Evolutionary conservation across 1,140 invertebrate genomes (phyloP), one percentile per base, ranked within the genome.

Genomic region (Triops longicaudatus): DNA sequence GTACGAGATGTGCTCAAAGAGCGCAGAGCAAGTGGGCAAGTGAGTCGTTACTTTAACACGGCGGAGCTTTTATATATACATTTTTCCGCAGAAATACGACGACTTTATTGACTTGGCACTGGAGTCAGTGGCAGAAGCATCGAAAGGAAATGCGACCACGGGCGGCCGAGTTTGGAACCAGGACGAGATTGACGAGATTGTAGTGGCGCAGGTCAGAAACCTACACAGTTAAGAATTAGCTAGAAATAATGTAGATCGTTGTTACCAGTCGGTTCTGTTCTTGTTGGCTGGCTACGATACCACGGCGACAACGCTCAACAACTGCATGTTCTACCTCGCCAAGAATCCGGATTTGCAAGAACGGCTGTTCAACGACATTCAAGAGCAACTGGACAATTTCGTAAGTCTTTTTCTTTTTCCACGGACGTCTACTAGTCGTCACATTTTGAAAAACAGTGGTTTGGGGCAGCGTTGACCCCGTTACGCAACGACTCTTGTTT

Each of bases 271-370:
- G 0, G 88, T 89, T 14, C 86, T 89, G 0, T 92, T 93, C 80
- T 90, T 92, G 75, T 83, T 88, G 1, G 92, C 91, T 72, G 91
- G 92, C 7, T 91, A 90, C 76, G 92, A 94, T 82, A 94, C 93
- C 0, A 91, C 91, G 0, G 90, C 91, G 0, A 89, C 88, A 5
- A 86, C 89, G 1, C 87, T 94, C 76, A 84, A 88, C 0, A 90
- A 90, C 80, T 85, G 87, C 10, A 81, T 91, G 0, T 88, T 91
- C 79, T 88, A 90, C 80, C 81, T 95, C 73, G 88, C 91, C 0
- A 83, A 88, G 31, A 86, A 92, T 81, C 87, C 87, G 0, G 87
- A 90, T n/a, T 80, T 87, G 41, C 87, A 88, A 80, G 80, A 85
- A 31, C 83, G 81, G 79, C 77, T 87, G 0, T 78, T 80, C 7